Percentiles rank a stretch among this genome's conserved stretches.
Evolutionary conservation across 2,113 vertebrate genomes (phyloP).

Genomic region (Anhinga anhinga): DNA sequence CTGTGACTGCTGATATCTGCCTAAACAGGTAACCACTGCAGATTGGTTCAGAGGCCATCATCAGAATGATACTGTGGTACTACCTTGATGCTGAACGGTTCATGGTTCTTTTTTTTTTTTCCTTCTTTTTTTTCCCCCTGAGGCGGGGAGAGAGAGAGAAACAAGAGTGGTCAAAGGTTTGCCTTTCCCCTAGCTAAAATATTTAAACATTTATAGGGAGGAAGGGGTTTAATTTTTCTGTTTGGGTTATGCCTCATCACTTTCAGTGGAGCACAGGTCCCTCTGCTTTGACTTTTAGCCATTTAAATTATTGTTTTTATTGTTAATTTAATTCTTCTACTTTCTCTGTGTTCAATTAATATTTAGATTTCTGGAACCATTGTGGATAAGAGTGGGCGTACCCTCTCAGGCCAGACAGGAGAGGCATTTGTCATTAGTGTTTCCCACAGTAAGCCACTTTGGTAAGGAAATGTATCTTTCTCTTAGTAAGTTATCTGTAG

Average conservation of each 20-base stretch:
- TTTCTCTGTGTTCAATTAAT: background rate
- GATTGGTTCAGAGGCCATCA: background rate
- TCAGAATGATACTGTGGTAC: background rate
- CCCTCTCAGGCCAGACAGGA: slow-evolving; percentile 94
- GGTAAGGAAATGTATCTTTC: slow-evolving; percentile 78
- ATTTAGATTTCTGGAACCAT: slow-evolving; percentile 94
- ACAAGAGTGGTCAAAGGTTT: background rate
- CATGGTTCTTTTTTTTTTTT: background rate
- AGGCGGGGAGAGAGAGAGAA: rapidly evolving
- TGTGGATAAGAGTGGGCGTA: slow-evolving; percentile 95
- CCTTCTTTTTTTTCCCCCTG: rapidly evolving
- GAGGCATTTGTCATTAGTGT: slow-evolving; percentile 95
- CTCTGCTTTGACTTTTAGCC: background rate
- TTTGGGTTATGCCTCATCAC: background rate
- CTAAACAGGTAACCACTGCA: background rate
- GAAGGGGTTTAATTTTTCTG: background rate
- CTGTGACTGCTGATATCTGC: background rate
- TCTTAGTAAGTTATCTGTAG: background rate
- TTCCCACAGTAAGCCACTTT: slow-evolving; percentile 87
- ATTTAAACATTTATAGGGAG: background rate
- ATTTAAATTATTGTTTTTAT: background rate
- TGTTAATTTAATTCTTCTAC: background rate
- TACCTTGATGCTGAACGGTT: background rate
- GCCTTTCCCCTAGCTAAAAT: background rate
- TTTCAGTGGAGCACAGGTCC: background rate